Evolutionary conservation across 1,140 invertebrate species (phyloP), one percentile per base, ranked within the genome.

Genomic region (Heliconius himera): DNA sequence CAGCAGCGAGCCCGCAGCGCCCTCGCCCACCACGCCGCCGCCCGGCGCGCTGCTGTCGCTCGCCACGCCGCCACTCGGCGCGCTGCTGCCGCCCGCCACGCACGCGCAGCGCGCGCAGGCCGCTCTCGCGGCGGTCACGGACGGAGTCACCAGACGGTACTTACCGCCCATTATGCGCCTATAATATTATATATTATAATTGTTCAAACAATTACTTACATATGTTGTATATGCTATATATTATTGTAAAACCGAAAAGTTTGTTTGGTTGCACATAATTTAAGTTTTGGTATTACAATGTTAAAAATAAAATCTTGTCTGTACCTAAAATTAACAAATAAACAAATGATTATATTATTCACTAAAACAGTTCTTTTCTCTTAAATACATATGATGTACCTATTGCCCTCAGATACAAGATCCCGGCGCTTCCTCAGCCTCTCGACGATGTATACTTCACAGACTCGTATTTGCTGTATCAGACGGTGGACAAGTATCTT

Each of bases 401-500:
- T 41, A 22, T 46, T 73, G 18, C 26, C 5, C 11, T 8, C n/a
- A 79, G 78, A 8, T 56, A 66, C 33, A 51, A 80, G 46, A 70
- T 75, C 1, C 70, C 49, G 0, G 22, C 36, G 33, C 54, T 75
- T 1, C 74, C 70, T 8, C 72, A 36, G 20, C 13, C 54, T 13
- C 74, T 78, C 22, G 70, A 77, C 5, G 80, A 75, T 1, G 26
- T 60, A 22, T 66, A 78, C 36, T 70, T 80, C 3, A 74, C 46
- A 54, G 79, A 70, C 38, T 33, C 26, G 3, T 33, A 56, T 41
- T 41, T 70, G n/a, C 49, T 73, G 36, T 46, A 86, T 6, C 70
- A 78, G 29, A 54, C 81, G 9, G 75, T 89, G 9, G 88, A 92
- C 74, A 87, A 84, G 36, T 74, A 88, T 73, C 20, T 91, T 16